Percentiles rank a stretch among this genome's conserved stretches.
Evolutionary conservation across 2,797 vertebrate genomes (phyloP).

Genomic region (Strix occidentalis): DNA sequence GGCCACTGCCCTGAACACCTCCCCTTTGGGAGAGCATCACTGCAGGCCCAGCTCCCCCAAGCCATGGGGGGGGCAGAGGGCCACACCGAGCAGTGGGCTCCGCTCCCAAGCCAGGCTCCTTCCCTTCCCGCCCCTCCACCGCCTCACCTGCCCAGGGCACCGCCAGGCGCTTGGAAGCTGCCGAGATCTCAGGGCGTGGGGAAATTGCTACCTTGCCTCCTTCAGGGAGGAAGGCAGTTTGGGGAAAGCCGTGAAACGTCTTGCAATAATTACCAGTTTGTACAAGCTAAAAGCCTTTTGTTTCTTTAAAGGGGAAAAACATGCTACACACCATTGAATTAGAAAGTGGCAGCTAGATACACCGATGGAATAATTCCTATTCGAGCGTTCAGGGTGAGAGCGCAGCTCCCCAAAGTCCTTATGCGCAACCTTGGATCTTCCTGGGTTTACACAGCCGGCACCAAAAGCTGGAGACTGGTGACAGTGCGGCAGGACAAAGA

Average conservation of each 20-base stretch:
- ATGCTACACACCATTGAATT: accelerated
- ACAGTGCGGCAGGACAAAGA: accelerated
- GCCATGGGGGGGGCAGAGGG: not conserved
- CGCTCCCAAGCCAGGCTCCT: not conserved
- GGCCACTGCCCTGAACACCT: accelerated
- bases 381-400: not conserved
- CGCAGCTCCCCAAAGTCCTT: not conserved
- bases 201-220: not conserved
- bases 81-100: accelerated
- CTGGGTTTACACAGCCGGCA: not conserved
- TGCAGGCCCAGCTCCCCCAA: accelerated
- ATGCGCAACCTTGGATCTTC: not conserved
- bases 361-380: not conserved
- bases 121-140: no score
- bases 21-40: not conserved
- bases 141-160: not conserved
- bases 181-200: not conserved
- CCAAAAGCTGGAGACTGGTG: not conserved
- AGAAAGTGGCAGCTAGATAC: not conserved
- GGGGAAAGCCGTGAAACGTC: not conserved
- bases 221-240: not conserved
- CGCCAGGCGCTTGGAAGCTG: accelerated
- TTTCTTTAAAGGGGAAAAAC: not conserved
- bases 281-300: not conserved
- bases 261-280: not conserved